Conservation (phyloP, 2,797 vertebrate species). For the Melopsittacus undulatus region DNA sequence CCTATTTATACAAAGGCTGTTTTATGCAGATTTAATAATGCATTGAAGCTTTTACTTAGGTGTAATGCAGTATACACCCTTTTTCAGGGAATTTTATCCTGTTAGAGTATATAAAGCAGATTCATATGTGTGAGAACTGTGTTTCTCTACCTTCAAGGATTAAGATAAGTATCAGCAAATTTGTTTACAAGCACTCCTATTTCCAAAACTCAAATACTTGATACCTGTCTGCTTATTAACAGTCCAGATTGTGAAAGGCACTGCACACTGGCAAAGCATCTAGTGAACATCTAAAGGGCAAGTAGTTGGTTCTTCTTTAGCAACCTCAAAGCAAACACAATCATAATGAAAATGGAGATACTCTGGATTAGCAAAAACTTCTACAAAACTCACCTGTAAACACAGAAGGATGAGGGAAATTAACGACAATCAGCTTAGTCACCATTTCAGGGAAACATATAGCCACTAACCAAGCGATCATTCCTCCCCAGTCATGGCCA, state of each 20-base stretch:
- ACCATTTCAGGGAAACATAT: slow-evolving; percentile 98
- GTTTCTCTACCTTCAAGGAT: not conserved
- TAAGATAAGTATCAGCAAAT: not conserved
- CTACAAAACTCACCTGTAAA: slow-evolving; percentile 86
- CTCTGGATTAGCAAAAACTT: not conserved
- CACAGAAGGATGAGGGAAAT: slow-evolving; percentile 95
- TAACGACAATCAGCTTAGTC: slow-evolving; percentile 93
- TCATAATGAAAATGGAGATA: not conserved
- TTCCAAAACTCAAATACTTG: not conserved
- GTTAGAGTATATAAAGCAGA: not conserved
- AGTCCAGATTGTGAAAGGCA: not conserved
- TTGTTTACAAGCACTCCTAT: not conserved
- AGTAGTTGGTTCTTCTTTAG: not conserved
- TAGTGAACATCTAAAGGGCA: not conserved
- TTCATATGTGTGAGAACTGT: not conserved
- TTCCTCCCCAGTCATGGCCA: slow-evolving; percentile 98
- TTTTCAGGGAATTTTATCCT: not conserved
- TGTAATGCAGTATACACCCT: not conserved
- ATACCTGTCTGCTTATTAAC: not conserved
- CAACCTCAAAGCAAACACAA: not conserved
- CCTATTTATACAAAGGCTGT: not conserved
- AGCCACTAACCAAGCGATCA: slow-evolving; percentile 94
- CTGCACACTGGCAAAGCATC: not conserved
- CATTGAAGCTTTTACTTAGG: not conserved
- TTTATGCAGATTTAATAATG: not conserved